Percentiles rank a stretch among this genome's conserved stretches.
phyloP scores from a whole-genome alignment of 2,113 vertebrate species.

The Indri indri region DNA sequence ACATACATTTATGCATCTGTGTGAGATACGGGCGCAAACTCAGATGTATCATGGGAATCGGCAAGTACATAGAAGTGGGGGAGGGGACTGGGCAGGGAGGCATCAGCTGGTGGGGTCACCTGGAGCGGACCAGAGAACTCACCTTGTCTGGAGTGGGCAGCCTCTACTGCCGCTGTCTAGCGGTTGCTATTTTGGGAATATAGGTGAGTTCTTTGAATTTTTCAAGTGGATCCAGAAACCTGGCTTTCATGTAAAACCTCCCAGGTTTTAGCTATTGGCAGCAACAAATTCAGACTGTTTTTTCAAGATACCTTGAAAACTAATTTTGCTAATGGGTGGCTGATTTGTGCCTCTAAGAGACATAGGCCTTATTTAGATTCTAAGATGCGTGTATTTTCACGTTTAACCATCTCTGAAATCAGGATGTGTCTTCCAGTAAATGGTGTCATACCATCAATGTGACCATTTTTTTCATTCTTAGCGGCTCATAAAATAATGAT shows the following conservation, averaged over 20 bases:
- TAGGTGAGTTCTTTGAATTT: neutral
- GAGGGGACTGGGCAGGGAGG: neutral
- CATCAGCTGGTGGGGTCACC: neutral
- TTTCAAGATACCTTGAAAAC: neutral
- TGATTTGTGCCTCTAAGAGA: neutral
- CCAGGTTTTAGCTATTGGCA: neutral
- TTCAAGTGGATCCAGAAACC: neutral
- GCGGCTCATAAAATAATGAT: neutral
- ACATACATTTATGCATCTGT: accelerated
- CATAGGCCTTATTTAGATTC: neutral
- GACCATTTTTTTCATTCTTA: neutral
- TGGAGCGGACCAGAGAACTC: neutral
- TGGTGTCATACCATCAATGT: neutral
- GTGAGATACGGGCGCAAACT: neutral
- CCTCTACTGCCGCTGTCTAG: neutral
- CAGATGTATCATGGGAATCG: neutral
- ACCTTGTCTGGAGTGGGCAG: neutral
- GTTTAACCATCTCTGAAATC: neutral
- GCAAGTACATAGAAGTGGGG: neutral
- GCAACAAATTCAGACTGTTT: neutral
- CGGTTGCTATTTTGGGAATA: neutral
- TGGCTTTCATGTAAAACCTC: neutral
- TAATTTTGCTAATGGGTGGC: neutral
- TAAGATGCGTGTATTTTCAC: neutral
- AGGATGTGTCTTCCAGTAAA: neutral